A percentile compares a stretch with the other conserved stretches of the same genome.
These are phyloP conservation scores for Felis chaus DNA, from an alignment of 2,113 vertebrate genomes.

Conservation along the genomic window DNA sequence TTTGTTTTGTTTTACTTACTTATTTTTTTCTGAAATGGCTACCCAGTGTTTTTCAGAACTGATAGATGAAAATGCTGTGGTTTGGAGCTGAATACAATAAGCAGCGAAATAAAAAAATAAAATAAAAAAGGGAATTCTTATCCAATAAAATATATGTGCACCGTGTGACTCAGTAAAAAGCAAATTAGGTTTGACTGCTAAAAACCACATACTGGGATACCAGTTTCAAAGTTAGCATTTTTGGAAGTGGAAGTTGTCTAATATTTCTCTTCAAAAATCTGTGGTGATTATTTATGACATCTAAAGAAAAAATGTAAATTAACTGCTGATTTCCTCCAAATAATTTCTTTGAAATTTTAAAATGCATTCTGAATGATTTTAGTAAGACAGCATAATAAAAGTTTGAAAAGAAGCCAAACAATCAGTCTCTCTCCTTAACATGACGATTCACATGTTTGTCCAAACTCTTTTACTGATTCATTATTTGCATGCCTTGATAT, in stretches of 20 bases:
- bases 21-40: slow-evolving; percentile 13
- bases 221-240: slow-evolving; percentile 26
- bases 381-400: not conserved
- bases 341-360: slow-evolving; percentile 37
- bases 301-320: not conserved
- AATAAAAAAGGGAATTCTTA: slow-evolving; percentile 58
- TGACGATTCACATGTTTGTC: not conserved
- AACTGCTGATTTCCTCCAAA: slow-evolving; percentile 26
- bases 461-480: not conserved
- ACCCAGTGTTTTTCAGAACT: slow-evolving; percentile 67
- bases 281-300: slow-evolving; percentile 17
- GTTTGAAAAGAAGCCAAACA: not conserved
- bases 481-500: slow-evolving; percentile 30
- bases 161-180: slow-evolving; percentile 75
- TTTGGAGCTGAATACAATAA: slow-evolving; percentile 26
- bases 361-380: slow-evolving; percentile 11
- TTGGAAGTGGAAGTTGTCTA: not conserved
- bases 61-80: slow-evolving; percentile 45
- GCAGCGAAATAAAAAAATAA: not conserved
- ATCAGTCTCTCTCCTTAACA: not conserved
- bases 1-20: slow-evolving; percentile 10
- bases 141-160: slow-evolving; percentile 55
- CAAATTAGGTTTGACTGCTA: slow-evolving; percentile 77
- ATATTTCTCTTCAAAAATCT: slow-evolving; percentile 52
- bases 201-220: slow-evolving; percentile 27